phyloP scores from a whole-genome alignment of 2,888 invertebrate species.

The Leptogaster cylindrica region DNA sequence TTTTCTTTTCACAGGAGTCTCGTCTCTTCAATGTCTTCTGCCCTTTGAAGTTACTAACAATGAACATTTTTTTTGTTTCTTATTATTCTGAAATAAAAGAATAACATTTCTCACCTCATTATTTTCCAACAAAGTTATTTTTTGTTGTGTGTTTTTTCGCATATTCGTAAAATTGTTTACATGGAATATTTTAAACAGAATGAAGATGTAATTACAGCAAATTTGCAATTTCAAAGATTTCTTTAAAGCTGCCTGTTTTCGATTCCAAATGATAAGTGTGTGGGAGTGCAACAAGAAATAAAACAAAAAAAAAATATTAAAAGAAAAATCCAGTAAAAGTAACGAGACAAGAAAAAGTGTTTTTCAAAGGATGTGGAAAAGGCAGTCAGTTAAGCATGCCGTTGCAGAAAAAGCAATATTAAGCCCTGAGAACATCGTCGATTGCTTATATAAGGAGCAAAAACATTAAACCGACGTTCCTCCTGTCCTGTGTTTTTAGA shows the following conservation, averaged over 20 bases:
- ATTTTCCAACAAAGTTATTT: too few species aligned
- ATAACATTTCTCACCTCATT: too few species aligned
- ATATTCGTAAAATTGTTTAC: too few species aligned
- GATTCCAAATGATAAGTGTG: background rate
- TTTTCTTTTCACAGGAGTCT: background rate
- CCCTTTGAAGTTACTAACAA: too few species aligned
- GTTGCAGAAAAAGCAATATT: too few species aligned
- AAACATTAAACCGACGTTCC: background rate
- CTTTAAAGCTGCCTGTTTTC: background rate
- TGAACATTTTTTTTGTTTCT: too few species aligned
- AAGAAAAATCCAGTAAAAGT: background rate
- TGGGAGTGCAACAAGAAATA: background rate
- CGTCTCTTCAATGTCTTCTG: too few species aligned
- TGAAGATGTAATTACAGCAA: background rate
- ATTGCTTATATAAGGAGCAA: background rate
- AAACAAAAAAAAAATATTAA: background rate
- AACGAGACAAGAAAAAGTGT: background rate
- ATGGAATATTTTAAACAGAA: too few species aligned
- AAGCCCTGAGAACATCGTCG: background rate
- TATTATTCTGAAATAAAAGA: too few species aligned
- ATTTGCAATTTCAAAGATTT: background rate
- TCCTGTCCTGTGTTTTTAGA: constrained; percentile 13
- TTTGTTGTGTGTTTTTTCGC: too few species aligned
- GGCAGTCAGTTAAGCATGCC: background rate
- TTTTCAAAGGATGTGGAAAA: background rate